phyloP scores from a whole-genome alignment of 2,797 vertebrate species.

The Alosa sapidissima region DNA sequence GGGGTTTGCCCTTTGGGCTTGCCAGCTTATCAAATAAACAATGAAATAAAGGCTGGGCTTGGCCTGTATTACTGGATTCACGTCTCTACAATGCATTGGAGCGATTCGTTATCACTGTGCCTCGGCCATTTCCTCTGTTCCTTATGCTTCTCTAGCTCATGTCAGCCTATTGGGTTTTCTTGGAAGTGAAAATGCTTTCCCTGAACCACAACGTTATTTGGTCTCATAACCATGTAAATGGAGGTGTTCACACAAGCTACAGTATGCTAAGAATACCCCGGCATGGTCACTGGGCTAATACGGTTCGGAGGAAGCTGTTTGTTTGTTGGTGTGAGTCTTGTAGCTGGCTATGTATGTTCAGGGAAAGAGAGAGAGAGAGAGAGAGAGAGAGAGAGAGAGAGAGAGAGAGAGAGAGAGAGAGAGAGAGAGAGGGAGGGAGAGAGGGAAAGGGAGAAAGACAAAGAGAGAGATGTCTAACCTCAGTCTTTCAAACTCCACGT shows the following conservation, averaged over 20 bases:
- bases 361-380: not conserved
- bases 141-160: not conserved
- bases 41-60: not conserved
- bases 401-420: not conserved
- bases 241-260: not conserved
- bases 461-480: constrained; percentile 66
- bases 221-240: not conserved
- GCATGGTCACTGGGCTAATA: not conserved
- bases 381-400: no score
- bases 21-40: not conserved
- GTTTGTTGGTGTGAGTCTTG: not conserved
- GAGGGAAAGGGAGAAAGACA: not conserved
- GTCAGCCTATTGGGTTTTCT: not conserved
- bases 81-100: not conserved
- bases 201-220: not conserved
- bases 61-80: not conserved
- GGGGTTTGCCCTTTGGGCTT: not conserved
- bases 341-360: not conserved
- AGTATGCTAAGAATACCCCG: not conserved
- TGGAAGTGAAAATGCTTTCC: not conserved
- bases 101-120: not conserved
- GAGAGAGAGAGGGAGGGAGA: not conserved
- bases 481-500: constrained; percentile 87
- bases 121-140: not conserved
- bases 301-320: not conserved